Base-by-base conservation (phyloP, 2,888 invertebrate species). In the Hyles lineata region DNA sequence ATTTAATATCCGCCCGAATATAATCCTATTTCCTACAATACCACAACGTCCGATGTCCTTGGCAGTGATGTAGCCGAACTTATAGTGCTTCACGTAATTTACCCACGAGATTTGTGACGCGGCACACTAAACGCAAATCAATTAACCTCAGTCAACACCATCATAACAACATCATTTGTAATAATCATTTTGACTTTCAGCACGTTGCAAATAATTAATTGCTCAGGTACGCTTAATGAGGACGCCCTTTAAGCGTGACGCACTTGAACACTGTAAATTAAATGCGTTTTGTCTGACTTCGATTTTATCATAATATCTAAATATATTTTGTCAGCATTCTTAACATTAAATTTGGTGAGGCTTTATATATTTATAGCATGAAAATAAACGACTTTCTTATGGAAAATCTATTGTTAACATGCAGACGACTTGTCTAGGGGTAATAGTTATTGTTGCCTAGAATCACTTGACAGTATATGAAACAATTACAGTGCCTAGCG, bases 1-100 rank as follows among this genome's bases (percentile, higher is more conserved):
- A 94, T 94, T 94, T 92, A 94, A 94, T 93, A 94, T 94, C 94
- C 94, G 94, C 87, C 87, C 89, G 78, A 90, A 90, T 89, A 89
- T 92, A 91, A 91, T 90, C 89, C 86, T 83, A 92, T 91, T 92
- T 92, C 92, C 91, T 90, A 87, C 79, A 83, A 85, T 80, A 80
- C 81, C 77, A 83, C 80, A 83, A 79, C 82, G 79, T 82, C 82
- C 78, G 78, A 79, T 79, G 76, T 76, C 78, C 85, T 87, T 88
- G 86, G 85, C 84, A 83, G 81, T 84, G 80, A 80, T 78, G 77
- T 78, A 79, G 78, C 59, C 61, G 73, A 72, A 77, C 76, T 79
- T 78, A 75, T 80, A 80, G 67, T 74, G 76, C 76, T 81, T 82
- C 70, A 58, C 32, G n/a, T 23, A 58, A 70, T 59, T 35, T 21